Base-by-base conservation (phyloP, 2,888 invertebrate genomes). In the Acrocyrtus sp. region DNA sequence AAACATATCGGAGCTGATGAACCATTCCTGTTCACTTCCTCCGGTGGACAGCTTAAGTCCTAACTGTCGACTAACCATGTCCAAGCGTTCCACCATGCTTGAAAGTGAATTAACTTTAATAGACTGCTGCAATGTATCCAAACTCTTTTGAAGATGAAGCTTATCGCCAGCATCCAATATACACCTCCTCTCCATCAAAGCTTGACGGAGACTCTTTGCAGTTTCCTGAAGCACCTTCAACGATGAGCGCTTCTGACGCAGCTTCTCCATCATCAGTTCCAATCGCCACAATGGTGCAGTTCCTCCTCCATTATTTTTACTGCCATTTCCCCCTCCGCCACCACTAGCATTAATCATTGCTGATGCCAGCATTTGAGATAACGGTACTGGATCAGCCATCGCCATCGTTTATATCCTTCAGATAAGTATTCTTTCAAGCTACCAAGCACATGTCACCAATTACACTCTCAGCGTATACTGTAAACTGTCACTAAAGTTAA, bases 1-100 rank as follows among this genome's bases (percentile, higher is more conserved):
- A 85, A 97, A 97, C 96, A 96, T 96, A 83, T 97, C 97, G 0
- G 95, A 95, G 45, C 94, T 95, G 84, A 97, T 95, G 83, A 95
- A 95, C 74, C 94, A 88, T 83, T 92, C 92, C 4, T 90, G 90
- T 50, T 92, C 92, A 56, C 92, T 90, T 72, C 91, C 89, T 63
- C 93, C 94, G 75, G 92, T 91, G 83, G 93, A 92, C 85, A 95
- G 95, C 84, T 95, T 95, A 66, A 96, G 87, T 43, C 95, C 95
- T 75, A 96, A 87, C 84, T 96, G 96, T 66, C 96, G 88, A 0
- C 95, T 93, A 56, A 96, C 89, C 84, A 94, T 93, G 84, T 96
- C 96, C 72, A 97, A 86, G 75, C 96, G 88, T 84, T 97, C 96
- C 39, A 96, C 92, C 86, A 97, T 91, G 50, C 95, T 94, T 83